Conservation (phyloP, 2,888 invertebrate genomes). For the Hirtodrosophila cameraria region DNA sequence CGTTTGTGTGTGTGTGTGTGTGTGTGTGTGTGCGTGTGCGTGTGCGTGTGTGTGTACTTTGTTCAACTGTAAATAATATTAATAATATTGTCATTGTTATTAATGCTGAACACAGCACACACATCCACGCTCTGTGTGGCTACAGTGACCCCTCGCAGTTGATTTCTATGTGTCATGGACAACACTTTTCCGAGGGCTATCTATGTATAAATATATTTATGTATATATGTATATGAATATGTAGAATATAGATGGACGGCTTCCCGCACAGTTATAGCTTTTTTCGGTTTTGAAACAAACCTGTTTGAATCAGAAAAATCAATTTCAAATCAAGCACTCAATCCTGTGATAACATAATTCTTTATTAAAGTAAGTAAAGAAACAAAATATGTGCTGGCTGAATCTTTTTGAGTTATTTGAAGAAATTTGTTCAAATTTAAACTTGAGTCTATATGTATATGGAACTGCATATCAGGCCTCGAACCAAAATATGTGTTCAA, state of each 20-base stretch:
- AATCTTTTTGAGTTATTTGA: no score
- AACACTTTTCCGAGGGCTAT: neutral
- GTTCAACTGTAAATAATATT: conserved; percentile 67
- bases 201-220: conserved; percentile 16
- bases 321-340: no score
- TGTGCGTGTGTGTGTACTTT: conserved; percentile 55
- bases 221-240: neutral
- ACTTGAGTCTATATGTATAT: no score
- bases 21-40: conserved; percentile 1
- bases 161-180: conserved; percentile 30
- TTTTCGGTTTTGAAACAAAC: no score
- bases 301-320: no score
- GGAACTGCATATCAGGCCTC: no score
- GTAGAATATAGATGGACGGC: neutral
- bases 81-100: conserved; percentile 71
- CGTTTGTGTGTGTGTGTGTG: conserved; percentile 4
- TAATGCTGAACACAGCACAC: conserved; percentile 55
- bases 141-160: conserved; percentile 35
- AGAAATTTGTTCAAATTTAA: no score
- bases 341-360: no score
- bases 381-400: no score
- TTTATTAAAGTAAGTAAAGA: no score
- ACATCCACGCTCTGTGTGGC: conserved; percentile 22
- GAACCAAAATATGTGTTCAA: no score
- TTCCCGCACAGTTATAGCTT: no score